Conservation (phyloP, 2,113 vertebrate genomes). For the Pardalotus punctatus region DNA sequence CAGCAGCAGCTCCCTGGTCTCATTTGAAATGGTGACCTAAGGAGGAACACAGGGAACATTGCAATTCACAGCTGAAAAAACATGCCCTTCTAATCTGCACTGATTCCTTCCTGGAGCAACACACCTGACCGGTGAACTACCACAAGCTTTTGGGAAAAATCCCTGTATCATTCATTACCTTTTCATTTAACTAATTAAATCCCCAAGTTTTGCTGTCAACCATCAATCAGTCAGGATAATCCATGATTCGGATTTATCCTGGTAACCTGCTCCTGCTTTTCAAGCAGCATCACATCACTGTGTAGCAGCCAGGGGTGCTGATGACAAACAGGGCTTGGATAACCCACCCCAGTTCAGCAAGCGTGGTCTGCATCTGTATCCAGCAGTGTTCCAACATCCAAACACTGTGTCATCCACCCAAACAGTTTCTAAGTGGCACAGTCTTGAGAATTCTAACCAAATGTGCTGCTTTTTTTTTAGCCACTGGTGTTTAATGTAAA, state of each 20-base stretch:
- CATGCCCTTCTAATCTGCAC: no score
- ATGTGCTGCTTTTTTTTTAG: not conserved
- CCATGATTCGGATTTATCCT: not conserved
- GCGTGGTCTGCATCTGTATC: not conserved
- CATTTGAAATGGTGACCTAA: slow-evolving; percentile 91
- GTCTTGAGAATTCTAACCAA: not conserved
- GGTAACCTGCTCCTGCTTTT: not conserved
- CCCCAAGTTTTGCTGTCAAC: not conserved
- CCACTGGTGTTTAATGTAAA: not conserved
- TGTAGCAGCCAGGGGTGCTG: not conserved
- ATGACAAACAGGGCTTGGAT: not conserved
- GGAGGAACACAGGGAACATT: not conserved
- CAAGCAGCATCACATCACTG: not conserved
- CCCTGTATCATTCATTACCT: not conserved
- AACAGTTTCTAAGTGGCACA: not conserved
- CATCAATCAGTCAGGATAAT: not conserved
- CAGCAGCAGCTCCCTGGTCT: slow-evolving; percentile 92
- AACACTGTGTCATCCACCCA: not conserved
- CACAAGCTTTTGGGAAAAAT: not conserved
- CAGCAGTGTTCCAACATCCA: not conserved
- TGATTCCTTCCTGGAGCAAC: not conserved
- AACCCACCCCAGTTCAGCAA: not conserved
- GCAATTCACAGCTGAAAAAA: not conserved
- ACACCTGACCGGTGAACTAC: not conserved
- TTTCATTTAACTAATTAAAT: not conserved